Evolutionary conservation across 2,888 invertebrate genomes (phyloP), one percentile per base, ranked within the genome.

Genomic region (Pollenia amentaria): DNA sequence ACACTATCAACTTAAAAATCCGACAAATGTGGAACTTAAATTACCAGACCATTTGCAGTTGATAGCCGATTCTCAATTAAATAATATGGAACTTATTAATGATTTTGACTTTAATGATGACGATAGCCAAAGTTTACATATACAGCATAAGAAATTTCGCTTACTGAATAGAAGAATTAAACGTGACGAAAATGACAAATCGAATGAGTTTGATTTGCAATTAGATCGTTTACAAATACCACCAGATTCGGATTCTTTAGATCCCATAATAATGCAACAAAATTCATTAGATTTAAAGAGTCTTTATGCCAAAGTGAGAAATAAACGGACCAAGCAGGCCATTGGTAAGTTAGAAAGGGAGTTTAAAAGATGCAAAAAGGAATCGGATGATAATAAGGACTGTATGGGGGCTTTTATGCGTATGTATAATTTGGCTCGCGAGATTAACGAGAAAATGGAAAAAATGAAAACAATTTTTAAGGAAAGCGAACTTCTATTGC

Each of bases 401-500:
- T 93, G 93, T 73, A 91, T 91, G 90, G 87, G 88, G 2, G 90
- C 90, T 8, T 93, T 92, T 78, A 82, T 89, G 67, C 90, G 91
- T 69, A 91, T 93, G 91, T 92, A 92, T 73, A 89, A 91, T 21
- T 88, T 93, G 81, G 91, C 91, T 46, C 91, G 90, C 60, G 91
- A 92, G n/a, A 90, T 93, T 2, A 90, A 90, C 51, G 90, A 91
- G 55, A 91, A 91, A 88, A 90, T 93, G 89, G 90, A 91, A 18
- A 91, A 90, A 87, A 92, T 93, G 92, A 91, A 91, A 72, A 89
- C 88, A 10, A 89, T 93, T 21, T 91, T 93, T 29, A 89, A 88
- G 16, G 91, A 90, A 12, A 93, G 89, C 53, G 90, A 91, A 64
- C 60, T 89, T 11, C 42, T 88, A n/a, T 46, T 89, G 55, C 78